Conservation (phyloP, 92 coral and sea anemone species). For the Scolanthus callimorphus region DNA sequence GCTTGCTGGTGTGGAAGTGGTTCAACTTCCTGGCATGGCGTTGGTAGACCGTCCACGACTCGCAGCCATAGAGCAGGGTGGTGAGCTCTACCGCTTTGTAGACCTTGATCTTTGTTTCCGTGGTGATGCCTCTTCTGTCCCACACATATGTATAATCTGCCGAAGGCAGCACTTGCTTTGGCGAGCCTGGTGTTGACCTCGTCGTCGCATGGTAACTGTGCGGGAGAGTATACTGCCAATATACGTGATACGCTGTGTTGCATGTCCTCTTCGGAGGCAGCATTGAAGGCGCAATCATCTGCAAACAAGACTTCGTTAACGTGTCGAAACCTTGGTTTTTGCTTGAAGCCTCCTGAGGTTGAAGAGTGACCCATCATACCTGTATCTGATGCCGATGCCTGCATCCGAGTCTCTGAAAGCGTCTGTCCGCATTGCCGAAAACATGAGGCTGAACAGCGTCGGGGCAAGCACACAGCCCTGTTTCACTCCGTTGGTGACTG, state of each 20-base stretch:
- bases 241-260: slow-evolving; percentile 17
- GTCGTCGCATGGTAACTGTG: slow-evolving; percentile 18
- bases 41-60: slow-evolving; percentile 35
- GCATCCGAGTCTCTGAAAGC: no score
- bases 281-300: no score
- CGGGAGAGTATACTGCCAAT: slow-evolving; percentile 43
- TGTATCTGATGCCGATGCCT: no score
- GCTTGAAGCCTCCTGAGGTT: no score
- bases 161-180: slow-evolving; percentile 33
- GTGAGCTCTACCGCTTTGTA: slow-evolving; percentile 24
- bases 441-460: no score
- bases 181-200: slow-evolving; percentile 23
- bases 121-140: slow-evolving; percentile 15
- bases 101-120: slow-evolving; percentile 15
- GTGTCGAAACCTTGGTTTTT: no score
- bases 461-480: no score
- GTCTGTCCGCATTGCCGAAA: no score
- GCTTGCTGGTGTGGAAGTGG: slow-evolving; percentile 22
- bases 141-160: slow-evolving; percentile 11
- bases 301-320: no score
- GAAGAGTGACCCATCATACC: no score
- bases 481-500: no score
- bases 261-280: not conserved
- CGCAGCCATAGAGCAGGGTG: slow-evolving; percentile 29
- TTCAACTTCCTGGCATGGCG: slow-evolving; percentile 31